These are phyloP conservation scores for Pagetopsis macropterus DNA, from an alignment of 2,797 vertebrate species.

Conservation along the genomic window DNA sequence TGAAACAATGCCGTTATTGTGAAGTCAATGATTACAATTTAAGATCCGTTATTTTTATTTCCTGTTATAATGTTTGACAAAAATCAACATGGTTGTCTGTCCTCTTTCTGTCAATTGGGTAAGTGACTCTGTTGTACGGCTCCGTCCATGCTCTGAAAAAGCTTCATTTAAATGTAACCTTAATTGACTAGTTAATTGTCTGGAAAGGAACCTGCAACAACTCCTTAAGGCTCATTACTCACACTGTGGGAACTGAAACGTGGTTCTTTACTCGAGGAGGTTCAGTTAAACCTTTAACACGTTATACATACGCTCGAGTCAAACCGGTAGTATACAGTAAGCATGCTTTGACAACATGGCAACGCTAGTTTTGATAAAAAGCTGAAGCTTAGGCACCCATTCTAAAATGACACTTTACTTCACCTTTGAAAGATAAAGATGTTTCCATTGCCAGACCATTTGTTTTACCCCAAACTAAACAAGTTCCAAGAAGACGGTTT, in stretches of 20 bases:
- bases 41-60: too few relatives aligned
- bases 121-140: not conserved
- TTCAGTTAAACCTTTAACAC: not conserved
- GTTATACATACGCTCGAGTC: too few relatives aligned
- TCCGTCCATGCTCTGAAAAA: not conserved
- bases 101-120: too few relatives aligned
- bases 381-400: too few relatives aligned
- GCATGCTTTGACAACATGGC: not conserved
- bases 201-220: not conserved
- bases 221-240: not conserved
- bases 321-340: too few relatives aligned
- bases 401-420: not conserved
- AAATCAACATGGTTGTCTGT: too few relatives aligned
- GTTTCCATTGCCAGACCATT: not conserved
- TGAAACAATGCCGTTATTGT: not conserved
- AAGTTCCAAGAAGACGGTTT: too few relatives aligned
- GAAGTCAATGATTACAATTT: not conserved
- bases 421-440: not conserved
- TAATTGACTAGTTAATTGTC: not conserved
- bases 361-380: not conserved
- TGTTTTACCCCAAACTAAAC: not conserved
- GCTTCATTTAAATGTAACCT: not conserved
- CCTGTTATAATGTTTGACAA: too few relatives aligned
- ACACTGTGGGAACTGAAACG: not conserved
- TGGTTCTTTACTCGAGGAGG: not conserved